Evolutionary conservation across 2,888 invertebrate genomes (phyloP), one percentile per base, ranked within the genome.

Genomic region (Dasysyrphus tricinctus): DNA sequence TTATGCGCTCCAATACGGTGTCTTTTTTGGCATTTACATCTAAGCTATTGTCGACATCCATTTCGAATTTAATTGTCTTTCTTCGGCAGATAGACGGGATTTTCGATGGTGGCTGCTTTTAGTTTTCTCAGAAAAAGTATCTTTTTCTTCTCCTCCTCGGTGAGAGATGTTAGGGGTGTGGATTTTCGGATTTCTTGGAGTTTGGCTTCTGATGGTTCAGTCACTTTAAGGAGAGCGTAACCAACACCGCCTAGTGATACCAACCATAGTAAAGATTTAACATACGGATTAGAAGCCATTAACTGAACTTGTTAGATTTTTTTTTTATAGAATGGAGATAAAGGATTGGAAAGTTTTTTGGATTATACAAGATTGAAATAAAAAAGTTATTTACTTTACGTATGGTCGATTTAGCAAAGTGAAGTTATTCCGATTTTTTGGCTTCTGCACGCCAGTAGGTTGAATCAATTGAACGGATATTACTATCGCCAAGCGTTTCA

Each of bases 241-340:
- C 95, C 95, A 83, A 95, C 88, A 88, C 94, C 94, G 90, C 94
- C 94, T 89, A 94, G 94, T 83, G 94, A 93, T 90, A 93, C 91
- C 91, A 95, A 92, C 94, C 95, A 95, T 91, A 95, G 92, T 73
- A 93, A 78, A 44, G 94, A 94, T 89, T 93, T 92, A 61, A 93
- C 80, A 88, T 92, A 92, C 24, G 89, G 89, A 89, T 90, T 90
- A 88, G 88, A 88, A 77, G 91, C 90, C 93, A 92, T 93, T 74
- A 89, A 88, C 16, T 63, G 73, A 75, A 70, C 69, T 69, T 69
- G 39, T 39, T 44, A 47, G 44, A 39, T 34, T 51, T 49, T 54
- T n/a, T 70, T 34, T 51, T 44, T 70, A 61, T 54, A 61, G 65
- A 76, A 70, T 87, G 65, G 37, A 76, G 57, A 67, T 76, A 70